A percentile compares a stretch with the other conserved stretches of the same genome.
Conservation (phyloP, 2,113 vertebrate genomes). For the Desmodus rotundus region DNA sequence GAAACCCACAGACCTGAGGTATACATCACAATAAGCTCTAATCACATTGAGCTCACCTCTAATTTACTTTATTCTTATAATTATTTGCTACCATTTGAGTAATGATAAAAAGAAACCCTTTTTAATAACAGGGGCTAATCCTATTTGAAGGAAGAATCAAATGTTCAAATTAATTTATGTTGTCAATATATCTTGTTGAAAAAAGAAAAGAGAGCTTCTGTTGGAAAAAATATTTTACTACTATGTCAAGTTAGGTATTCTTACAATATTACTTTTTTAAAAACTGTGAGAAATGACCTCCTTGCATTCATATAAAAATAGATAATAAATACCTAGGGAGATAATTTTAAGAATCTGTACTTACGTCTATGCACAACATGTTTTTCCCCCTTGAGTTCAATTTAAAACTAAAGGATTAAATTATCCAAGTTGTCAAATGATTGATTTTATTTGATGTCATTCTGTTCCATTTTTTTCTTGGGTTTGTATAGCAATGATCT, state of each 20-base stretch:
- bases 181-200: not conserved
- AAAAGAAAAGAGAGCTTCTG: not conserved
- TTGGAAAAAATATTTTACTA: not conserved
- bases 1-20: not conserved
- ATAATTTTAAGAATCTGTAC: not conserved
- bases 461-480: not conserved
- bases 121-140: not conserved
- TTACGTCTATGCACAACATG: not conserved
- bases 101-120: not conserved
- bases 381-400: not conserved
- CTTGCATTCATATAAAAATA: not conserved
- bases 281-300: not conserved
- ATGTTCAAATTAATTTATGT: not conserved
- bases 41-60: not conserved
- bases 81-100: not conserved
- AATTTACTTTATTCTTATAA: conserved; percentile 16
- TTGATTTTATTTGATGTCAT: conserved; percentile 19
- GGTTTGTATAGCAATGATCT: not conserved
- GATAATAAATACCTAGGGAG: not conserved
- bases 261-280: not conserved
- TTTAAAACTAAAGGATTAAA: not conserved
- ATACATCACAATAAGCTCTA: not conserved
- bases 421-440: not conserved
- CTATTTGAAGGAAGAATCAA: not conserved
- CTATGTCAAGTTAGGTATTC: not conserved